phyloP scores from a whole-genome alignment of 2,888 invertebrate genomes.

The Lathronympha strigana region DNA sequence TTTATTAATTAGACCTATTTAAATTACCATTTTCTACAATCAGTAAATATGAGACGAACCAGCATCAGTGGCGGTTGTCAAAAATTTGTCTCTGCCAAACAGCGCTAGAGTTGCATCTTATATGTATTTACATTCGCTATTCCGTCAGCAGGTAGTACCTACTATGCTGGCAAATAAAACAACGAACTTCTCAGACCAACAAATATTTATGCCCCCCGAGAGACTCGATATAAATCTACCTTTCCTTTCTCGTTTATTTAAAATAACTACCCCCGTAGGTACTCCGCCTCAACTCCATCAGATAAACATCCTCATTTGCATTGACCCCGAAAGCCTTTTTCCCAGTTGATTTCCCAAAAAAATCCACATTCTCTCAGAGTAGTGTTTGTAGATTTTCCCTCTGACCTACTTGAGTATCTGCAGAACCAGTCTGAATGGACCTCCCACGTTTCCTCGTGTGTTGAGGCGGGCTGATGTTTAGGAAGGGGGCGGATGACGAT shows the following conservation, averaged over 20 bases:
- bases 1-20: no score
- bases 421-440: slow-evolving; percentile 63
- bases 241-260: slow-evolving; percentile 43
- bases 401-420: slow-evolving; percentile 81
- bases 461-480: slow-evolving; percentile 53
- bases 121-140: background rate
- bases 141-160: background rate
- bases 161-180: slow-evolving; percentile 18
- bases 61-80: background rate
- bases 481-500: slow-evolving; percentile 63
- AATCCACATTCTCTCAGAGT: slow-evolving; percentile 69
- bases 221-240: slow-evolving; percentile 38
- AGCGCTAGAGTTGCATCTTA: slow-evolving; percentile 2
- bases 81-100: background rate
- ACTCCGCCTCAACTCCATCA: slow-evolving; percentile 56
- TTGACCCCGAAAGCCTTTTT: slow-evolving; percentile 74
- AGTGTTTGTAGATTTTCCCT: slow-evolving; percentile 83
- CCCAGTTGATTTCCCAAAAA: slow-evolving; percentile 71
- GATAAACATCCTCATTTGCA: slow-evolving; percentile 74
- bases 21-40: no score
- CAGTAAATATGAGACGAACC: background rate
- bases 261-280: slow-evolving; percentile 47
- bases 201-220: slow-evolving; percentile 32
- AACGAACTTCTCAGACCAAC: slow-evolving; percentile 12
- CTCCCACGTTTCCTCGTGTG: slow-evolving; percentile 58